A percentile compares a stretch with the other conserved stretches of the same genome.
phyloP scores from a whole-genome alignment of 2,888 invertebrate genomes.

The Achlya flavicornis region DNA sequence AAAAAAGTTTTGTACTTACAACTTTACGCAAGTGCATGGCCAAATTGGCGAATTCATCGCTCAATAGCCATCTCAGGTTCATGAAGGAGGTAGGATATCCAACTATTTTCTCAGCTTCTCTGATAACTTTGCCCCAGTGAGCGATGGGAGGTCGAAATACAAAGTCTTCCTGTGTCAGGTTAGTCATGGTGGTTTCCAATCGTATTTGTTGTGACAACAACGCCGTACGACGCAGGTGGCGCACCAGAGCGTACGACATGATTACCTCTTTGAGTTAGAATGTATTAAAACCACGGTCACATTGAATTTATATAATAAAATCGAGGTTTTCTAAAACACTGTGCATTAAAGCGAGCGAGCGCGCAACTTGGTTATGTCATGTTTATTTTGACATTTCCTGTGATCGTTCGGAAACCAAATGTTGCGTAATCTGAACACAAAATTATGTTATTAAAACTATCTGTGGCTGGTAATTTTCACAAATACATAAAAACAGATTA shows the following conservation, averaged over 20 bases:
- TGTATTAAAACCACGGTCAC: constrained; percentile 37
- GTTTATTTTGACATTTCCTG: constrained; percentile 58
- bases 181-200: constrained; percentile 70
- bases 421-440: constrained; percentile 13
- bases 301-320: constrained; percentile 39
- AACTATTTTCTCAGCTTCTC: constrained; percentile 80
- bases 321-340: constrained; percentile 33
- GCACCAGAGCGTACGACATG: constrained; percentile 73
- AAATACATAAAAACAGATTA: constrained; percentile 40
- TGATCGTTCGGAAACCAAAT: constrained; percentile 49
- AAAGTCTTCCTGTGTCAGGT: constrained; percentile 73
- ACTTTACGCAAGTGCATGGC: constrained; percentile 81
- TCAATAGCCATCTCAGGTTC: constrained; percentile 85
- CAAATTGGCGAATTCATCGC: constrained; percentile 86
- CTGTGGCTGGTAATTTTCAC: not conserved
- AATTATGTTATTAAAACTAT: not conserved
- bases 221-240: constrained; percentile 68
- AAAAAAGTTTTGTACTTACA: constrained; percentile 55
- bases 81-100: constrained; percentile 85
- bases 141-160: constrained; percentile 73
- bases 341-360: constrained; percentile 28
- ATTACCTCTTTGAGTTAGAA: constrained; percentile 31
- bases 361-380: constrained; percentile 47
- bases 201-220: constrained; percentile 65
- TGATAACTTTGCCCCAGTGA: constrained; percentile 75